These are phyloP conservation scores for Drosophila subsilvestris DNA, from an alignment of 2,888 invertebrate genomes.

Conservation along the genomic window DNA sequence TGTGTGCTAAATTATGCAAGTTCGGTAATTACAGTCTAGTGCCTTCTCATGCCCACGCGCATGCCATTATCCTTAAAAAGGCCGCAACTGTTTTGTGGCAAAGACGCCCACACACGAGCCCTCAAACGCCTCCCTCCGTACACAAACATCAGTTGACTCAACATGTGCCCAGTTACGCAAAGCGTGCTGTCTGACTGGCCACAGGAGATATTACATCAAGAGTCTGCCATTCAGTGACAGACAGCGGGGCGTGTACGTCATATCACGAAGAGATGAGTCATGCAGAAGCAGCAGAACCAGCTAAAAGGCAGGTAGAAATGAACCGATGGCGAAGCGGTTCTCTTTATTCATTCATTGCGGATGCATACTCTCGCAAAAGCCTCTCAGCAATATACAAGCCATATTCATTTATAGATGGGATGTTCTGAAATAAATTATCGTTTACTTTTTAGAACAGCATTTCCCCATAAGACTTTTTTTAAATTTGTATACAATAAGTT, in stretches of 20 bases:
- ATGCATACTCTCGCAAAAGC: conserved; percentile 36
- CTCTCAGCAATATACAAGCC: conserved; percentile 19
- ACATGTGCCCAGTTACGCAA: conserved; percentile 73
- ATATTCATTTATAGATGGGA: neutral
- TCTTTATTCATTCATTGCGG: conserved; percentile 75
- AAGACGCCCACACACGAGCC: conserved; percentile 24
- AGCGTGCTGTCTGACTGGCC: conserved; percentile 61
- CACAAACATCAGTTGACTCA: conserved; percentile 55
- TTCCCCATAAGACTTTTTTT: neutral
- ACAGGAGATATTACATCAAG: conserved; percentile 66
- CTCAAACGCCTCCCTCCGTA: conserved; percentile 6
- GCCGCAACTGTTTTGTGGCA: conserved; percentile 54
- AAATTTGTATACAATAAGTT: no score
- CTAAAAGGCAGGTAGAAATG: conserved; percentile 47
- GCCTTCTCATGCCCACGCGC: conserved; percentile 44
- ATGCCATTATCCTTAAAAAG: conserved; percentile 47
- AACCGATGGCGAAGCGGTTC: conserved; percentile 43
- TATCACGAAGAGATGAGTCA: conserved; percentile 17
- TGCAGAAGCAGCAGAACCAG: conserved; percentile 10
- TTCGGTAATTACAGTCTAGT: conserved; percentile 66
- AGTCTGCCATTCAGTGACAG: conserved; percentile 54
- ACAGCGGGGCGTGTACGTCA: conserved; percentile 68
- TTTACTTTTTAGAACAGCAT: neutral
- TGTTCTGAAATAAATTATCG: conserved; percentile 1
- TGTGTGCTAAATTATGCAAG: conserved; percentile 61